These are phyloP conservation scores for Heliothis virescens DNA, from an alignment of 1,140 invertebrate genomes.

Conservation along the genomic window DNA sequence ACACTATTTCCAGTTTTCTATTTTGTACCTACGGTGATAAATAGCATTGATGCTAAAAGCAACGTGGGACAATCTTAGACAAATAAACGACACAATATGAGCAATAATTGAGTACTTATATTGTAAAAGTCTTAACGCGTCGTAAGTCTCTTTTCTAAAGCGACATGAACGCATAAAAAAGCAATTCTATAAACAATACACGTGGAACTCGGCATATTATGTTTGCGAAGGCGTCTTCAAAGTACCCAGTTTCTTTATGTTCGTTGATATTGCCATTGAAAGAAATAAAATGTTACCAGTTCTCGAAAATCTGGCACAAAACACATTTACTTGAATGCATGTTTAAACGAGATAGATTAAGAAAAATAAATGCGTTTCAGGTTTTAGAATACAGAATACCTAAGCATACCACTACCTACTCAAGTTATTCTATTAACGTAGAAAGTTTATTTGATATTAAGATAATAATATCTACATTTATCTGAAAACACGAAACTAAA, in stretches of 20 bases:
- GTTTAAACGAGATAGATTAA: slow-evolving; percentile 18
- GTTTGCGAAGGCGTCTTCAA: slow-evolving; percentile 51
- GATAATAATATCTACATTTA: not conserved
- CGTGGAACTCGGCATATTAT: slow-evolving; percentile 48
- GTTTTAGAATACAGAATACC: slow-evolving; percentile 18
- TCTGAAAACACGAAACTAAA: not conserved
- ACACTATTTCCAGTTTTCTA: too few relatives aligned
- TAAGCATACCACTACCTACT: slow-evolving; percentile 24
- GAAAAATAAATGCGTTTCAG: slow-evolving; percentile 5
- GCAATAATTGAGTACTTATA: slow-evolving; percentile 9
- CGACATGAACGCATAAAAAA: slow-evolving; percentile 58
- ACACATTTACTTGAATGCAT: slow-evolving; percentile 22
- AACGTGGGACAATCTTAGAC: slow-evolving; percentile 12
- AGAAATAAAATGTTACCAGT: slow-evolving; percentile 48
- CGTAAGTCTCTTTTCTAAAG: slow-evolving; percentile 62
- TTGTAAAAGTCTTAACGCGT: slow-evolving; percentile 66
- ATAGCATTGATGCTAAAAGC: not conserved
- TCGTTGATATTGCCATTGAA: slow-evolving; percentile 53
- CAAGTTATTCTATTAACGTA: not conserved
- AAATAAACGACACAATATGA: slow-evolving; percentile 13
- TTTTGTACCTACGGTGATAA: too few relatives aligned
- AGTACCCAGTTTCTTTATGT: slow-evolving; percentile 44
- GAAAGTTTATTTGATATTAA: not conserved
- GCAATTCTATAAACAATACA: slow-evolving; percentile 69
- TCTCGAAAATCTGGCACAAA: slow-evolving; percentile 19